These are phyloP conservation scores for Pseudeuparius sepicola DNA, from an alignment of 2,888 invertebrate genomes.

Conservation along the genomic window DNA sequence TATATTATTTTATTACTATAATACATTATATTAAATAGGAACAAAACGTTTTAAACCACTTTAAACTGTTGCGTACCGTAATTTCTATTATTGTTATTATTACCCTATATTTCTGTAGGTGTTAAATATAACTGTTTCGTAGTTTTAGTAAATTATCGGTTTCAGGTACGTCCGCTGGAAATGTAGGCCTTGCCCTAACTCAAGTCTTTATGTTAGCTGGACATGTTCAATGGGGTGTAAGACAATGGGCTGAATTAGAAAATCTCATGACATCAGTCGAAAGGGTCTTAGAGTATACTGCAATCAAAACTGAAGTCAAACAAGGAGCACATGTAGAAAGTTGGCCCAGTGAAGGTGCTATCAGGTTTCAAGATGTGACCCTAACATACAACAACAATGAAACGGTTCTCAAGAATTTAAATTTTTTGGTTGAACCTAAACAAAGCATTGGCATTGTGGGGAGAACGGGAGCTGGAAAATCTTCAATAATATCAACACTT, in stretches of 20 bases:
- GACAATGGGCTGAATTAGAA: constrained; percentile 73
- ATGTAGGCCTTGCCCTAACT: constrained; percentile 55
- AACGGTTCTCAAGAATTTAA: constrained; percentile 61
- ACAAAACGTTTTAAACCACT: too few relatives aligned
- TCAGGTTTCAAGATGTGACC: constrained; percentile 56
- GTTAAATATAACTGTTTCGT: too few relatives aligned
- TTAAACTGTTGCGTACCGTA: too few relatives aligned
- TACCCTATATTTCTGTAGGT: too few relatives aligned
- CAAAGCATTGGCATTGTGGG: constrained; percentile 74
- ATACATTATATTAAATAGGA: too few relatives aligned
- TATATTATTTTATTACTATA: too few relatives aligned
- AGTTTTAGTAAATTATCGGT: too few relatives aligned
- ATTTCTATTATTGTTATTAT: too few relatives aligned
- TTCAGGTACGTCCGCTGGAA: constrained; percentile 27
- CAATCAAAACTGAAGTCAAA: constrained; percentile 37
- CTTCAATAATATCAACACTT: constrained; percentile 62
- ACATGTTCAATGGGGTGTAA: constrained; percentile 48
- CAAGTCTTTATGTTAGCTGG: constrained; percentile 69
- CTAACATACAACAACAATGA: constrained; percentile 64
- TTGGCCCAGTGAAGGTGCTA: constrained; percentile 62
- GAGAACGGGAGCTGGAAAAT: constrained; percentile 75
- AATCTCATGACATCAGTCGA: constrained; percentile 88
- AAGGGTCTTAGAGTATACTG: constrained; percentile 46
- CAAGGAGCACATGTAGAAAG: constrained; percentile 44
- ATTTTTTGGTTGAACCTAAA: constrained; percentile 54